Evolutionary conservation across 1,140 invertebrate genomes (phyloP).

Genomic region (Samia ricini): DNA sequence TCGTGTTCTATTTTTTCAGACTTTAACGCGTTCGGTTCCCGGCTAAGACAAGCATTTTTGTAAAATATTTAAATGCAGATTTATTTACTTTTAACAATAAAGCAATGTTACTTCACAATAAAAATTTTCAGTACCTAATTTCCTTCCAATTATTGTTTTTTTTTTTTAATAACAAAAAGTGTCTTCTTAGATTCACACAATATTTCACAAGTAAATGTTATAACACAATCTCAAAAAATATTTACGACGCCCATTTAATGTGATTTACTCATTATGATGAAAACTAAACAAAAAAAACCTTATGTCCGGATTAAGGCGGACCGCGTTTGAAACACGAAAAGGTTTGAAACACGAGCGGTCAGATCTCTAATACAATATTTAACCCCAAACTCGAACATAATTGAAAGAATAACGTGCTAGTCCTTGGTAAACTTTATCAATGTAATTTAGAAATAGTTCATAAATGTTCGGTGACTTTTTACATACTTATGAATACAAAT

Average conservation of each 20-base stretch:
- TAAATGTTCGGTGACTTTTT: not conserved
- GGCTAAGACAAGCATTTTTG: no score
- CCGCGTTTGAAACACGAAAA: not conserved
- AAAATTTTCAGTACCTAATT: no score
- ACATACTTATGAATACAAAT: constrained; percentile 1
- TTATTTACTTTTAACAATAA: no score
- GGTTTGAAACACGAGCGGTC: not conserved
- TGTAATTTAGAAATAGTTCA: not conserved
- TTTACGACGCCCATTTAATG: no score
- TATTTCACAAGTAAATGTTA: not conserved
- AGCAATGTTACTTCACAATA: no score
- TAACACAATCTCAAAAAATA: not conserved
- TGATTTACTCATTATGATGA: constrained; percentile 11
- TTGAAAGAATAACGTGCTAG: not conserved
- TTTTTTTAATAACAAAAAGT: no score
- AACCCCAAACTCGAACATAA: not conserved
- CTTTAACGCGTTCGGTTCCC: no score
- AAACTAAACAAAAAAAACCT: constrained; percentile 13
- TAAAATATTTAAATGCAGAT: no score
- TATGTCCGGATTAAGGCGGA: constrained; percentile 1
- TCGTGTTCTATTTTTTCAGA: no score
- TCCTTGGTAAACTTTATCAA: not conserved
- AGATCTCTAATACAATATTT: not conserved
- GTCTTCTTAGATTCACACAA: no score
- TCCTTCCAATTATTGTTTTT: no score